phyloP scores from a whole-genome alignment of 2,888 invertebrate species.

The Chelonus formosanus region DNA sequence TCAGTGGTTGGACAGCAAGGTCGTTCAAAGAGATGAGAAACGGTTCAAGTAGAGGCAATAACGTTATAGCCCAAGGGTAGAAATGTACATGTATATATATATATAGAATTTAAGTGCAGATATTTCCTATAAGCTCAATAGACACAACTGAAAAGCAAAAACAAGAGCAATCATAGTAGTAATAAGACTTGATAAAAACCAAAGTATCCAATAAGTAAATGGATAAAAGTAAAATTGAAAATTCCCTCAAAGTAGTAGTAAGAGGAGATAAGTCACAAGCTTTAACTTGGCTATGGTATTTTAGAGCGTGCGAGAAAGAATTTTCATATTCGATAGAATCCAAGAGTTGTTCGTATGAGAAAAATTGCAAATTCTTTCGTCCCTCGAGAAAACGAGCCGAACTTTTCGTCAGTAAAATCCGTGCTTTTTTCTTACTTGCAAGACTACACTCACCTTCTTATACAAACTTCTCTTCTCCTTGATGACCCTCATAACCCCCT shows the following conservation, averaged over 20 bases:
- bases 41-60: constrained; percentile 43
- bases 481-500: constrained; percentile 4
- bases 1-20: constrained; percentile 13
- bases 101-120: neutral
- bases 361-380: constrained; percentile 36
- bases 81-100: constrained; percentile 23
- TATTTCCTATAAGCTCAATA: constrained; percentile 18
- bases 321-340: constrained; percentile 41
- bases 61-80: constrained; percentile 38
- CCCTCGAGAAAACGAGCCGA: constrained; percentile 7
- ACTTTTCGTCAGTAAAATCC: constrained; percentile 35
- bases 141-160: constrained; percentile 34
- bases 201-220: constrained; percentile 6
- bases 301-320: constrained; percentile 30
- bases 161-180: constrained; percentile 7
- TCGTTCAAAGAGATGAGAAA: constrained; percentile 39
- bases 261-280: neutral
- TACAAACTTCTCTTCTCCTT: constrained; percentile 7
- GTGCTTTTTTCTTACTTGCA: constrained; percentile 9
- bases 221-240: constrained; percentile 25
- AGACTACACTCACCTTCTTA: constrained; percentile 11
- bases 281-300: constrained; percentile 38
- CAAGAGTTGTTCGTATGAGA: constrained; percentile 21
- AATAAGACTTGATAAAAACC: constrained; percentile 13
- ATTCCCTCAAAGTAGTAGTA: constrained; percentile 3